Percentiles rank a stretch among this genome's conserved stretches.
Conservation (phyloP, 2,113 vertebrate genomes). For the Rhinopomastus cyanomelas region DNA sequence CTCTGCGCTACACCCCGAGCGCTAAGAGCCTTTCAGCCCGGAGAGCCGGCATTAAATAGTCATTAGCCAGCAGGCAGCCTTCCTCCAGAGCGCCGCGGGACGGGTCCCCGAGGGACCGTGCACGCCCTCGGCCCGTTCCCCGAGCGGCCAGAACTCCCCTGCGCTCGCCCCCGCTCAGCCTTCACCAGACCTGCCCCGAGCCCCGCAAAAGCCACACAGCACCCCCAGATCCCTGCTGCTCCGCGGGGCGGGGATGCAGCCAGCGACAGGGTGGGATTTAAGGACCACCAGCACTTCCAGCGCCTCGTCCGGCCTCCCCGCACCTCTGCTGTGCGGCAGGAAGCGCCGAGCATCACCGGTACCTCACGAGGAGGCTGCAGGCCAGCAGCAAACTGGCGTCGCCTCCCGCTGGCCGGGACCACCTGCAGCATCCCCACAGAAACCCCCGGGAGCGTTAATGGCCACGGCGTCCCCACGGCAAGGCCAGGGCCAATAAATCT, state of each 20-base stretch:
- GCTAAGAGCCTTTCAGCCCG: conserved; percentile 75
- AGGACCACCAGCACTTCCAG: no score
- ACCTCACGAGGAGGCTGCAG: accelerated
- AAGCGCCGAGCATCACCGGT: no score
- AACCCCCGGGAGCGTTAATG: no score
- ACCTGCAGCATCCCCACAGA: no score
- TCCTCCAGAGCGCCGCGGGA: conserved; percentile 66
- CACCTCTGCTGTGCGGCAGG: not conserved
- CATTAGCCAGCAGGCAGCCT: conserved; percentile 74
- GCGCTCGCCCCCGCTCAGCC: not conserved
- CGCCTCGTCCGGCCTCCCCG: not conserved
- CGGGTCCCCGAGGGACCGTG: no score
- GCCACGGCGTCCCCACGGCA: not conserved
- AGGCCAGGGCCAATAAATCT: not conserved
- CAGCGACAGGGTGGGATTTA: no score
- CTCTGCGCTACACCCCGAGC: conserved; percentile 68
- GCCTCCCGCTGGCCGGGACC: not conserved
- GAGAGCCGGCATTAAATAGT: conserved; percentile 76
- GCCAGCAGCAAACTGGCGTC: not conserved
- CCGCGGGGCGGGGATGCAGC: accelerated
- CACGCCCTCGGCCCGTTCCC: no score
- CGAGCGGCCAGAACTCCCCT: no score
- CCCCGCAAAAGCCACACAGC: not conserved
- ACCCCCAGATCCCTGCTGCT: not conserved
- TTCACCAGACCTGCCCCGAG: accelerated